Base-by-base conservation (phyloP, 2,888 invertebrate genomes). In the Proisotoma minuta region DNA sequence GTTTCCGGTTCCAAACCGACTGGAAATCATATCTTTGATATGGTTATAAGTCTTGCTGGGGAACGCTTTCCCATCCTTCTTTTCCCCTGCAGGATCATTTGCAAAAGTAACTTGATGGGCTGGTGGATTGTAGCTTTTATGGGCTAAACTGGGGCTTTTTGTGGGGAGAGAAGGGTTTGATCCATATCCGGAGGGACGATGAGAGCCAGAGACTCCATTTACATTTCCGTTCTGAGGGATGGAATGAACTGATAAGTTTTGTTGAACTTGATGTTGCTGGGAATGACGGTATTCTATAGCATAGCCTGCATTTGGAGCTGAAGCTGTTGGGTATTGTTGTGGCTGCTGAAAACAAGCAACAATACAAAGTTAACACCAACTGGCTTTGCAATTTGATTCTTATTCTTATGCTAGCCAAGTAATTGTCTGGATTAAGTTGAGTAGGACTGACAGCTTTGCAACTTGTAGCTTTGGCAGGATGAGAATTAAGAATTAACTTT, bases 11-110 rank as follows among this genome's bases (percentile, higher is more conserved):
- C 87, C 87, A 77, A 89, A 89, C 75, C 86, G 84, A 77, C 86
- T 88, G 23, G 88, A 88, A 75, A 89, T 88, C 82, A 89, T 87
- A 75, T 89, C 89, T 80, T 88, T 89, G 66, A 89, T 83, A 3
- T 89, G 88, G 76, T 89, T 87, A 75, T 89, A 89, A 0, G 89
- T 89, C 78, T 88, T 87, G 50, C 86, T 85, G 62, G 87, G 84
- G n/a, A 87, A 84, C 60, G 79, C 78, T 51, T 81, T 79, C 4
- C 67, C 59, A 29, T 71, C 71, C 57, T 67, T 66, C 43, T 68
- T 66, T 29, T 63, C 15, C 18, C 12, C 39, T 52, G 59, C 29
- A 18, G 50, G 61, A 29, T 60, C 60, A 47, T 43, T 27, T n/a
- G 47, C 28, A 34, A 34, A 34, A 56, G n/a, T 43, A 48, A 18